Evolutionary conservation across 37 sponge, comb jelly and placozoan genomes (phyloP).

Genomic region (Haliclona indistincta): DNA sequence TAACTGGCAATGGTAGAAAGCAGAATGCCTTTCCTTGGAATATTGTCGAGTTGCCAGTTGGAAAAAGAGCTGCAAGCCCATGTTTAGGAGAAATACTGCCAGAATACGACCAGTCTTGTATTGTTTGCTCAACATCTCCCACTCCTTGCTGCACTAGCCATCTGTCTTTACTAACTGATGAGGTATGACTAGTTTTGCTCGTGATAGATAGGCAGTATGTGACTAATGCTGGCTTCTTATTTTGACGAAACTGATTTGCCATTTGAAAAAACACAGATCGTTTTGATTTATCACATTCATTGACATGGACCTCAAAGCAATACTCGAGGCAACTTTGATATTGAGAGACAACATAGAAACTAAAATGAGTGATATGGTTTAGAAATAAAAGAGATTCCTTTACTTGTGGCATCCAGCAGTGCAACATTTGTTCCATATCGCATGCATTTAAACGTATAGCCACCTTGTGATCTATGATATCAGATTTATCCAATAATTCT

Average conservation of each 20-base stretch:
- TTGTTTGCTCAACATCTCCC: background rate
- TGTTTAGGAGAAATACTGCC: background rate
- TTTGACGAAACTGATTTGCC: background rate
- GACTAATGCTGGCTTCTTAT: background rate
- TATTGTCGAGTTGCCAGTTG: background rate
- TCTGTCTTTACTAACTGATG: background rate
- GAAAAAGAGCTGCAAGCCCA: slow-evolving; percentile 20
- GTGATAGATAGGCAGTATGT: background rate
- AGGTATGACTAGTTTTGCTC: background rate
- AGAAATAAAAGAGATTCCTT: slow-evolving; percentile 56
- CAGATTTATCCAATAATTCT: slow-evolving; percentile 13
- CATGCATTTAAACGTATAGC: slow-evolving; percentile 3
- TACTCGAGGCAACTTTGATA: too few species aligned
- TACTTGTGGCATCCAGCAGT: slow-evolving; percentile 48
- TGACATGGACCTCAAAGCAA: slow-evolving; percentile 15
- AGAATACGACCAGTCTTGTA: background rate
- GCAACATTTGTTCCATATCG: slow-evolving; percentile 5
- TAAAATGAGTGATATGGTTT: too few species aligned
- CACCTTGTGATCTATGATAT: slow-evolving; percentile 12
- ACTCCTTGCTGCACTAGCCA: background rate
- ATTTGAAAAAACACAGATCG: background rate
- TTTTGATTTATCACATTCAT: background rate
- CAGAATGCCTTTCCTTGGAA: slow-evolving; percentile 40
- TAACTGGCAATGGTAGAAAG: slow-evolving; percentile 47
- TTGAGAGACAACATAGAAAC: too few species aligned